These are phyloP conservation scores for Furcula furcula DNA, from an alignment of 2,888 invertebrate genomes.

Conservation along the genomic window DNA sequence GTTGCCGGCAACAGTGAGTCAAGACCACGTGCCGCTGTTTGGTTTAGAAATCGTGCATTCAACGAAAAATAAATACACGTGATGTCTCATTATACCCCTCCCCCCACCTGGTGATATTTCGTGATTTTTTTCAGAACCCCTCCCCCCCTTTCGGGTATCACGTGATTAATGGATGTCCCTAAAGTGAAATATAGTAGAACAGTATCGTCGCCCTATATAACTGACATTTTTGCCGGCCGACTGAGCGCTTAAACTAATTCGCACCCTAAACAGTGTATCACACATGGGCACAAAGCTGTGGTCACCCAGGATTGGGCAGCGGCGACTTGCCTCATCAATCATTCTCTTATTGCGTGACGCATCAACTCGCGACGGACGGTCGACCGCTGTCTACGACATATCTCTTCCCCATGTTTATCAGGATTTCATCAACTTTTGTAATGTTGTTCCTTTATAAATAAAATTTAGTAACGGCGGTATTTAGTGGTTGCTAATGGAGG, in stretches of 20 bases:
- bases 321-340: slow-evolving; percentile 56
- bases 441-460: not conserved
- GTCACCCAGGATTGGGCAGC: slow-evolving; percentile 38
- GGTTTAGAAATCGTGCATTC: no score
- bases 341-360: slow-evolving; percentile 71
- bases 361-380: slow-evolving; percentile 45
- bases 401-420: slow-evolving; percentile 48
- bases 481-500: not conserved
- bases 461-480: not conserved
- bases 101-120: no score
- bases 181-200: slow-evolving; percentile 12
- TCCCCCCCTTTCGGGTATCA: no score
- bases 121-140: no score
- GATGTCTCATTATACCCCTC: no score
- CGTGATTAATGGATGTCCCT: no score
- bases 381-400: slow-evolving; percentile 33
- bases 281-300: slow-evolving; percentile 31
- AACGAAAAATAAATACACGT: no score
- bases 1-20: no score
- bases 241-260: slow-evolving; percentile 26
- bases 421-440: slow-evolving; percentile 23
- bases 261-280: slow-evolving; percentile 29
- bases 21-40: no score
- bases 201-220: slow-evolving; percentile 18
- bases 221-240: slow-evolving; percentile 26